Evolutionary conservation across 1,140 invertebrate genomes (phyloP).

Genomic region (Danaus melanippus): DNA sequence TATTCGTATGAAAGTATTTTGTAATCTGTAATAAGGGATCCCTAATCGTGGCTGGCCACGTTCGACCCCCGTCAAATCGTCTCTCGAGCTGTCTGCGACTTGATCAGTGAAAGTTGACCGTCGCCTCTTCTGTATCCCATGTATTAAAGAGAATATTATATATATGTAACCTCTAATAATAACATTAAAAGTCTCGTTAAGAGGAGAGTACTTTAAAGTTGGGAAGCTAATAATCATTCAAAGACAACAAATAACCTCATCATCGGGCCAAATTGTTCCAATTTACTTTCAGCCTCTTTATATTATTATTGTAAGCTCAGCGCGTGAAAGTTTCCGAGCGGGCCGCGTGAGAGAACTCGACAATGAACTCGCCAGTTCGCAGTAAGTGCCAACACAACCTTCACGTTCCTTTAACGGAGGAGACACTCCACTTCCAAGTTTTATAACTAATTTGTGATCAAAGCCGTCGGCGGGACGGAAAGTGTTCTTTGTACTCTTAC

Average conservation of each 20-base stretch:
- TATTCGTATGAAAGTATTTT: too few relatives aligned
- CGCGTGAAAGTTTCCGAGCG: constrained; percentile 33
- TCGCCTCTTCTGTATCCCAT: too few relatives aligned
- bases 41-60: constrained; percentile 49
- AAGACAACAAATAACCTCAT: constrained; percentile 3
- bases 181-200: too few relatives aligned
- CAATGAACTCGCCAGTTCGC: constrained; percentile 31
- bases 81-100: too few relatives aligned
- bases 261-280: constrained; percentile 18
- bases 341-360: constrained; percentile 43
- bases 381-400: constrained; percentile 20
- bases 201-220: constrained; percentile 12
- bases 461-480: constrained; percentile 12
- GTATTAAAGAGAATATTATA: too few relatives aligned
- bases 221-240: too few relatives aligned
- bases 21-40: background rate
- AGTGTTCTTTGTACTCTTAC: background rate
- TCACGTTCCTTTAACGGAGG: constrained; percentile 25
- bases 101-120: too few relatives aligned
- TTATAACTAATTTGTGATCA: constrained; percentile 23
- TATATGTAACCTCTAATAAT: too few relatives aligned
- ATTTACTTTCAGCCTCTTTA: constrained; percentile 17
- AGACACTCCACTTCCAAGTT: constrained; percentile 18
- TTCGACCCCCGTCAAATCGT: constrained; percentile 56
- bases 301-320: constrained; percentile 39